Conservation (phyloP, 2,797 vertebrate genomes). For the Rhabdophis nuchalis region DNA sequence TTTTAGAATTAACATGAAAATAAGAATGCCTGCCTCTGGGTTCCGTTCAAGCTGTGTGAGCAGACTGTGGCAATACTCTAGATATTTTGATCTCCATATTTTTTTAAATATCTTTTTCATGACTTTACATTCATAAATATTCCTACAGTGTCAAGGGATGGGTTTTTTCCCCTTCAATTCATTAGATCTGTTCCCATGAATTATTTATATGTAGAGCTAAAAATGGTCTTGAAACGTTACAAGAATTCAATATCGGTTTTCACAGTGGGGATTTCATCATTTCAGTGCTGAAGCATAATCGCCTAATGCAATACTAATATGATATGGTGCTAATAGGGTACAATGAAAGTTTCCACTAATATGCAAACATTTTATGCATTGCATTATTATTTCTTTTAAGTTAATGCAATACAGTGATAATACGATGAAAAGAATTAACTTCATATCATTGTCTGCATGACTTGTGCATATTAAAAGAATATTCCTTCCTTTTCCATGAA, state of each 20-base stretch:
- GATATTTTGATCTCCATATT: slow-evolving; percentile 52
- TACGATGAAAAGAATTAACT: slow-evolving; percentile 79
- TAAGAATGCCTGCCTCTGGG: fast-evolving
- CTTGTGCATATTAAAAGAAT: slow-evolving; percentile 73
- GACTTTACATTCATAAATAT: slow-evolving; percentile 77
- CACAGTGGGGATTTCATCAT: slow-evolving; percentile 80
- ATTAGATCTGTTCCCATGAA: slow-evolving; percentile 76
- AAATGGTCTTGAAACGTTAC: slow-evolving; percentile 79
- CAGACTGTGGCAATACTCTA: slow-evolving; percentile 37
- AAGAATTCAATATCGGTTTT: slow-evolving; percentile 80
- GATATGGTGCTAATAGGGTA: slow-evolving; percentile 76
- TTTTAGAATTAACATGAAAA: slow-evolving; percentile 3
- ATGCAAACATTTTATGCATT: slow-evolving; percentile 77
- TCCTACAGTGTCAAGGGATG: slow-evolving; percentile 70
- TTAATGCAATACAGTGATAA: slow-evolving; percentile 79
- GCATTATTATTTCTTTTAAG: slow-evolving; percentile 79
- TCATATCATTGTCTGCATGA: slow-evolving; percentile 77
- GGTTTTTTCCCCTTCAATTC: slow-evolving; percentile 69
- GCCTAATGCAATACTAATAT: slow-evolving; percentile 77
- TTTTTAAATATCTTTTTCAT: slow-evolving; percentile 46
- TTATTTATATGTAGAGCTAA: slow-evolving; percentile 77
- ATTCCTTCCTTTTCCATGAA: slow-evolving; percentile 65
- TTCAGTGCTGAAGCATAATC: slow-evolving; percentile 72
- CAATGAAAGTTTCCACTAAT: slow-evolving; percentile 74
- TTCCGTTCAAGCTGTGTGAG: background rate